These are phyloP conservation scores for Odontomyia ornata DNA, from an alignment of 2,888 invertebrate genomes.

Conservation along the genomic window DNA sequence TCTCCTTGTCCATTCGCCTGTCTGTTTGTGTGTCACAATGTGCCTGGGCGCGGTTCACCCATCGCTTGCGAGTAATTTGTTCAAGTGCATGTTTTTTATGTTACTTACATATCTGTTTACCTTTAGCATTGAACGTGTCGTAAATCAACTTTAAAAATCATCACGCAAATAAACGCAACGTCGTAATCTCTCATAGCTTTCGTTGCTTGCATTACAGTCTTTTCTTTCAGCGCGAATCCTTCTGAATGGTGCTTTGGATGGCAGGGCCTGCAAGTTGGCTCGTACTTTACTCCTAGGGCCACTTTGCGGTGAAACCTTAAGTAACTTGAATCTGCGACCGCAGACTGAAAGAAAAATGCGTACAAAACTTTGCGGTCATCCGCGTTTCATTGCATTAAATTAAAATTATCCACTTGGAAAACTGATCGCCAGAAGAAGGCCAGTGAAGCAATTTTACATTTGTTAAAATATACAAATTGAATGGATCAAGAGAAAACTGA, in stretches of 20 bases:
- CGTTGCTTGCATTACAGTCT: neutral
- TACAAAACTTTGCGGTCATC: neutral
- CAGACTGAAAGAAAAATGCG: neutral
- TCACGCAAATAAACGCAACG: constrained; percentile 38
- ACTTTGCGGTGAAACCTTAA: neutral
- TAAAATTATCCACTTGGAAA: neutral
- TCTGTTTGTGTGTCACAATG: constrained; percentile 17
- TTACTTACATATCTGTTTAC: constrained; percentile 37
- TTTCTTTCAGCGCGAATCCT: neutral
- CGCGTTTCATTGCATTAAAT: neutral
- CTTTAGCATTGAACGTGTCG: constrained; percentile 18
- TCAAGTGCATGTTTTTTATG: constrained; percentile 41
- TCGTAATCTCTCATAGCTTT: constrained; percentile 25
- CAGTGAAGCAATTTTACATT: no score
- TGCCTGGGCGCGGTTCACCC: neutral
- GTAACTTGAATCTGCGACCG: constrained; percentile 17
- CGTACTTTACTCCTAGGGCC: neutral
- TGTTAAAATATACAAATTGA: no score
- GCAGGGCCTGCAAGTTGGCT: neutral
- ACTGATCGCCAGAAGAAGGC: neutral
- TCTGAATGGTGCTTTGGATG: neutral
- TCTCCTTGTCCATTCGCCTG: constrained; percentile 11
- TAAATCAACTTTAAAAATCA: constrained; percentile 46
- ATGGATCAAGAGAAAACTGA: no score
- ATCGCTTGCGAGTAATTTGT: constrained; percentile 45